Conservation (phyloP, 2,113 vertebrate species). For the Orientallactaga bullata region DNA sequence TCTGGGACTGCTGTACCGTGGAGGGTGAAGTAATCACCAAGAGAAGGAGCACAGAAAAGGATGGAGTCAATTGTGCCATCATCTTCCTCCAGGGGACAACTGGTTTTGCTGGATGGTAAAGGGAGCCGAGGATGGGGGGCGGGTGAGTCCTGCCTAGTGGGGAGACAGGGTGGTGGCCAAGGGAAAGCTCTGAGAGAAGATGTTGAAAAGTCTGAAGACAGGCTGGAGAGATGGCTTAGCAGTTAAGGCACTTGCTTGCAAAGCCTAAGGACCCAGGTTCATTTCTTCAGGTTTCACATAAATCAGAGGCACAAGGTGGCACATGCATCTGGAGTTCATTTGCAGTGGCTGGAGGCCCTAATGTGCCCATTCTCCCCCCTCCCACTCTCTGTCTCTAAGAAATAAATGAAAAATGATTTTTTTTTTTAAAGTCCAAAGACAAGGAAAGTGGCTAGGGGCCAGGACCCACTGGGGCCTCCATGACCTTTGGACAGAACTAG, state of each 20-base stretch:
- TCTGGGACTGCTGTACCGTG: accelerated
- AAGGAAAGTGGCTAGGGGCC: neutral
- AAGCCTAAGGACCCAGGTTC: too few species aligned
- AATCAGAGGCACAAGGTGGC: too few species aligned
- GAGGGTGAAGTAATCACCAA: neutral
- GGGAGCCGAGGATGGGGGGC: neutral
- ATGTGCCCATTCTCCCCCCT: too few species aligned
- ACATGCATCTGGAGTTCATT: too few species aligned
- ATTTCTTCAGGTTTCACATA: too few species aligned
- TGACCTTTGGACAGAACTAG: neutral
- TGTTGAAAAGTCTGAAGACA: neutral
- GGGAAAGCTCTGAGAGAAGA: neutral
- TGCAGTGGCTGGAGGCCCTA: too few species aligned
- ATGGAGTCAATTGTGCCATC: accelerated
- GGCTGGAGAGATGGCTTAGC: too few species aligned
- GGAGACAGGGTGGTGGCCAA: too few species aligned
- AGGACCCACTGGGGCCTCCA: neutral
- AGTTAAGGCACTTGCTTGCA: too few species aligned
- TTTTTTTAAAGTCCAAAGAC: neutral
- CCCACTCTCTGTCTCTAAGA: too few species aligned
- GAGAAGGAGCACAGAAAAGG: neutral
- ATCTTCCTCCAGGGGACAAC: neutral
- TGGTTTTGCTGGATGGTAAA: neutral
- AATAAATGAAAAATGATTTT: too few species aligned
- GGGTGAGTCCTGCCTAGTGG: neutral